These are phyloP conservation scores for Thalpophila matura DNA, from an alignment of 2,888 invertebrate species.

Conservation along the genomic window DNA sequence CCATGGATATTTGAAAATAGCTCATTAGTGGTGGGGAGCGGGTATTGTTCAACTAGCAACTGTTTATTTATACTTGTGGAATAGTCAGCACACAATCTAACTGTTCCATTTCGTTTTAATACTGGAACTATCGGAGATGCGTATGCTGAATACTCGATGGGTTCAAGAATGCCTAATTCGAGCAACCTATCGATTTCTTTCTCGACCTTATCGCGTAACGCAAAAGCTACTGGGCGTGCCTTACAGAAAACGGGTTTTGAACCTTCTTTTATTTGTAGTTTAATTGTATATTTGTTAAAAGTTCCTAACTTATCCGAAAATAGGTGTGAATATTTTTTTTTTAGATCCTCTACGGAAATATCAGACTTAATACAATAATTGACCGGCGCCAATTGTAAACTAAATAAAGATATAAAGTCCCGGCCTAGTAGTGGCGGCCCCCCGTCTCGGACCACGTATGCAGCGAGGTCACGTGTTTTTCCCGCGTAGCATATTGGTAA, in stretches of 20 bases:
- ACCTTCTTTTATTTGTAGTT: background rate
- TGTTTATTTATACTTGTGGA: slow-evolving; percentile 13
- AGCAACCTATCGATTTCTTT: slow-evolving; percentile 12
- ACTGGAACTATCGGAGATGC: background rate
- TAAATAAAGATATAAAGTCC: slow-evolving; percentile 7
- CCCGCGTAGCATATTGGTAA: slow-evolving; percentile 4
- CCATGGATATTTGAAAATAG: slow-evolving; percentile 12
- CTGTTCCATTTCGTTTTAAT: background rate
- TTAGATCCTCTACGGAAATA: background rate
- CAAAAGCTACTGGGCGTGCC: background rate
- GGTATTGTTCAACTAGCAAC: slow-evolving; percentile 4
- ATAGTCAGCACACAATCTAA: slow-evolving; percentile 2
- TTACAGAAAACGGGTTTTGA: slow-evolving; percentile 12
- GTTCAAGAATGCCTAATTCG: background rate
- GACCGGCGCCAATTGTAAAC: background rate
- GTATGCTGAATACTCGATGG: background rate
- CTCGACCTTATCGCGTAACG: background rate
- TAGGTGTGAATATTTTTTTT: background rate
- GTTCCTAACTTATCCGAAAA: background rate
- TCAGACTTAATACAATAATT: background rate
- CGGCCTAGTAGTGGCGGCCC: slow-evolving; percentile 6
- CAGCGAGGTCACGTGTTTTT: background rate
- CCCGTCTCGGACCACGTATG: background rate
- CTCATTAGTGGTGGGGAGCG: background rate
- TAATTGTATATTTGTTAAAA: background rate